Evolutionary conservation across 2,888 invertebrate species (phyloP), one percentile per base, ranked within the genome.

Genomic region (Tuta absoluta): DNA sequence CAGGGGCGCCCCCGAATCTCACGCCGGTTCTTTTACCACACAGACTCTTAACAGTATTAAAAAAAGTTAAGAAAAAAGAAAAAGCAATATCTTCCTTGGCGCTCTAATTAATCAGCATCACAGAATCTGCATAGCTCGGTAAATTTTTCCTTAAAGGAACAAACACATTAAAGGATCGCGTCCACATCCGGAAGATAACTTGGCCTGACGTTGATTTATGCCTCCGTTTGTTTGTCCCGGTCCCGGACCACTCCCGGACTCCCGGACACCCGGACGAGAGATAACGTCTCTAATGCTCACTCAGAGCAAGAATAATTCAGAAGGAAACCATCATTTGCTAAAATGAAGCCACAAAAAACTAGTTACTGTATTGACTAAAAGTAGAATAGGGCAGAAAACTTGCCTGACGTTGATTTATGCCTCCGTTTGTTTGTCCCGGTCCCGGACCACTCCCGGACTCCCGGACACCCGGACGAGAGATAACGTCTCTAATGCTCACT

Each of bases 181-280:
- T 76, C 82, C 80, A 76, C 75, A 79, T 81, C 80, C 80, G 74
- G 76, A 75, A 80, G 91, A 90, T 90, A 89, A 89, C 85, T 85
- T 84, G 78, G 78, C 79, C 78, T 86, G 91, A 90, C 91, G 76
- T 89, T 90, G 91, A 91, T 91, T 90, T 90, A 91, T 90, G 86
- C 85, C 84, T 84, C 79, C 80, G 86, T 87, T 89, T 88, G 88
- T 89, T 89, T 87, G 88, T 89, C 81, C 63, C 63, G 48, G 57
- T 88, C 81, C 63, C 63, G 49, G 57, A 14, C 24, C 12, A 24
- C 19, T n/a, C 37, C 58, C 38, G 37, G 21, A 17, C 37, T 28
- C 10, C 79, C 84, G 82, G 79, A 81, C 81, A 82, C 79, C 81
- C 80, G 80, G 62, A 58, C 65, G 48, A 12, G 11, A 73, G 77